A percentile compares a stretch with the other conserved stretches of the same genome.
These are phyloP conservation scores for Thalassoma bifasciatum DNA, from an alignment of 2,113 vertebrate species.

Conservation along the genomic window DNA sequence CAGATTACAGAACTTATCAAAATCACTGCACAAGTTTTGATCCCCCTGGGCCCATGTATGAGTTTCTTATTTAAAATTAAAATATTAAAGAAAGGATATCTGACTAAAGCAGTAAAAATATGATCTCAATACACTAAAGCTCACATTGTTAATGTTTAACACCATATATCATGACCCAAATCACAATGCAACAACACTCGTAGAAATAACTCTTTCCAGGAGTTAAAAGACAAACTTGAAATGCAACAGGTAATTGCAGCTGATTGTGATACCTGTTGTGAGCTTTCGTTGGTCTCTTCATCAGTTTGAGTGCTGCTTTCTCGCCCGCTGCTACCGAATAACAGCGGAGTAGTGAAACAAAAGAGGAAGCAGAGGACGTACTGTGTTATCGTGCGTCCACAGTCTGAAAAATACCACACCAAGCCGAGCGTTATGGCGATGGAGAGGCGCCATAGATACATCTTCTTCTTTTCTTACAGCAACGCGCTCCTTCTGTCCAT, in stretches of 20 bases:
- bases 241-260: too few species aligned
- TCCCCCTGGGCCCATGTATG: not conserved
- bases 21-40: not conserved
- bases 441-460: slow-evolving; percentile 68
- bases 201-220: not conserved
- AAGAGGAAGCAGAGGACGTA: slow-evolving; percentile 56
- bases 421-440: slow-evolving; percentile 63
- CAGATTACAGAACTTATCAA: not conserved
- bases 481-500: not conserved
- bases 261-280: slow-evolving; percentile 50
- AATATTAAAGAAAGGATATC: too few species aligned
- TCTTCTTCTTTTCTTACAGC: slow-evolving; percentile 33
- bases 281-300: slow-evolving; percentile 23
- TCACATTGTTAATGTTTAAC: not conserved
- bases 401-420: slow-evolving; percentile 75
- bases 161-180: not conserved
- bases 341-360: slow-evolving; percentile 37
- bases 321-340: slow-evolving; percentile 3
- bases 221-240: not conserved
- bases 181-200: not conserved
- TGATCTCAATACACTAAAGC: not conserved
- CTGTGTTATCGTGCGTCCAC: slow-evolving; percentile 44
- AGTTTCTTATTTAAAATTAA: not conserved
- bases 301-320: slow-evolving; percentile 78
- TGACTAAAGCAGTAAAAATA: not conserved